Evolutionary conservation across 2,888 invertebrate genomes (phyloP), one percentile per base, ranked within the genome.

Genomic region (Megamerina dolium): DNA sequence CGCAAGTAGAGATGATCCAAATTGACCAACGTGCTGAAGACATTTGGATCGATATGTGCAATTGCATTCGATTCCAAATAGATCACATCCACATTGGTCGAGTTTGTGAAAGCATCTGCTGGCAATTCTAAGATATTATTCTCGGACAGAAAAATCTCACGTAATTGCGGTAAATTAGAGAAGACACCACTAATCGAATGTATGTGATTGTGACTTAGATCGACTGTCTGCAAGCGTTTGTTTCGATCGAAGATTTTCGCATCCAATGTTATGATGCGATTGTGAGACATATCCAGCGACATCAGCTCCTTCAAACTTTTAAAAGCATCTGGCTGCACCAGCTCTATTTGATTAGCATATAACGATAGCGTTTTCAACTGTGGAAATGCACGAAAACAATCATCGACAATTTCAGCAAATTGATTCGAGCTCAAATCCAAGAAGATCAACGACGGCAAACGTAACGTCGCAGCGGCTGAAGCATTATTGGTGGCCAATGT

Each of bases 41-140:
- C 82, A 52, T 82, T 81, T 6, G 80, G 76, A 63, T 89, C 85
- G 47, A 93, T 76, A 51, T 80, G 76, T 39, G 85, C 76, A 48
- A 93, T 83, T 18, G 89, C 87, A 68, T 92, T 92, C 51, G 88
- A 85, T 63, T 91, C 89, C 56, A 92, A 73, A 70, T 91, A 87
- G 39, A 93, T 80, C 45, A 89, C 86, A 12, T 84, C 81, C 45
- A 93, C 74, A 50, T 81, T 81, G 1, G 79, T 74, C 5, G 87
- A 85, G 51, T 87, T 87, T 16, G 80, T 79, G 62, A 89, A 91
- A 29, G 88, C 84, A 56, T 88, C 85, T 5, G 81, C 78, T 0
- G 87, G 82, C 55, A 93, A 77, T 63, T 89, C 87, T 21, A 90
- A 72, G 46, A 93, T 86, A 67, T 92, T 92, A 66, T 93, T 93